These are phyloP conservation scores for Synergus umbraculus DNA, from an alignment of 2,888 invertebrate species.

Conservation along the genomic window DNA sequence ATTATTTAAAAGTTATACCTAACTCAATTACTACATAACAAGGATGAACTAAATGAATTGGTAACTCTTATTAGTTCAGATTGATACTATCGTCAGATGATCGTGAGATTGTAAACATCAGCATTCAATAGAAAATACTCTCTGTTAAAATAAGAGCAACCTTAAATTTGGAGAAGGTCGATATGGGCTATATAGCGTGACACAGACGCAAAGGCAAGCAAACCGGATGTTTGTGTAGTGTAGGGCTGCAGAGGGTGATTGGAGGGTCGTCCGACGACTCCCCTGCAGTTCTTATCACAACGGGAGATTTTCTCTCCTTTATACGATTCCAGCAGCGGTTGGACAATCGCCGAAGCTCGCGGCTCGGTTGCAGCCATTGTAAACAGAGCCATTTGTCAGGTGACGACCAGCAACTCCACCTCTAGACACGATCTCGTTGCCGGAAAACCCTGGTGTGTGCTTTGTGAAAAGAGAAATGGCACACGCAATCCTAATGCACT, in stretches of 20 bases:
- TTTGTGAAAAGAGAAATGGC: conserved; percentile 31
- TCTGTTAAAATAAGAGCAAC: neutral
- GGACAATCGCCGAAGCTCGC: conserved; percentile 56
- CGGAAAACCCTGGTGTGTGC: conserved; percentile 5
- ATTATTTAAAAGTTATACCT: too few relatives aligned
- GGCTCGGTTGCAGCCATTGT: conserved; percentile 60
- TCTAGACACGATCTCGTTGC: conserved; percentile 27
- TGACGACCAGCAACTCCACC: conserved; percentile 46
- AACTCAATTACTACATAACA: too few relatives aligned
- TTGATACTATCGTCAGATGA: too few relatives aligned
- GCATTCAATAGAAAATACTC: too few relatives aligned
- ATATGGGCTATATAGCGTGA: neutral
- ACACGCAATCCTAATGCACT: conserved; percentile 4
- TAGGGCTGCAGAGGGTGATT: conserved; percentile 43
- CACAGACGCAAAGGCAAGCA: conserved; percentile 43
- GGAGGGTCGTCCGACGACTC: conserved; percentile 53
- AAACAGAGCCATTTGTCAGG: conserved; percentile 70
- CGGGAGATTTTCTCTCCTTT: conserved; percentile 55
- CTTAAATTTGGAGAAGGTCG: conserved; percentile 5
- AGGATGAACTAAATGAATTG: too few relatives aligned
- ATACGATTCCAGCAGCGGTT: conserved; percentile 53
- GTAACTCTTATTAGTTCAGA: too few relatives aligned
- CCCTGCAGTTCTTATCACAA: conserved; percentile 34
- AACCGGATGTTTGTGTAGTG: conserved; percentile 44
- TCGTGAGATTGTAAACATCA: too few relatives aligned